A percentile compares a stretch with the other conserved stretches of the same genome.
phyloP scores from a whole-genome alignment of 2,113 vertebrate genomes.

The Phyllostomus hastatus region DNA sequence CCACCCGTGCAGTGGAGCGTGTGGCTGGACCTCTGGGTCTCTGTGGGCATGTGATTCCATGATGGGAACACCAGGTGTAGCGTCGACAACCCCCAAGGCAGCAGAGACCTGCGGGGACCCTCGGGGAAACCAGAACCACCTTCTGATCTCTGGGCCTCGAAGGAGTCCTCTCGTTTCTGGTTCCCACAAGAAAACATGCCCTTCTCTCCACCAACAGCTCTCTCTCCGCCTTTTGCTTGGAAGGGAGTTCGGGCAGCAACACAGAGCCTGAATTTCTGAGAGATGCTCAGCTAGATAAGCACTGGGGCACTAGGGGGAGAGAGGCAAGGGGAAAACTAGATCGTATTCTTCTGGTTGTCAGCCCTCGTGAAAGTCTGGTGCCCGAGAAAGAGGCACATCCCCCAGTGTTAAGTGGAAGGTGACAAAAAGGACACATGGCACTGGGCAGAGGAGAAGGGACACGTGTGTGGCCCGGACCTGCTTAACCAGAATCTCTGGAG shows the following conservation, averaged over 20 bases:
- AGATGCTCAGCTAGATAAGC: not conserved
- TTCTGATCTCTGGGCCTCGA: not conserved
- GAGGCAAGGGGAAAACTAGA: not conserved
- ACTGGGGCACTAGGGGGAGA: not conserved
- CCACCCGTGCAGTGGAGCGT: accelerated
- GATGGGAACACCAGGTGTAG: not conserved
- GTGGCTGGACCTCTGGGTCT: too few relatives aligned
- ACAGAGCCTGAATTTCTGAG: not conserved
- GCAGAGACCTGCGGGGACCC: not conserved
- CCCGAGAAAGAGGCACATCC: not conserved
- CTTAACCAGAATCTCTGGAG: not conserved
- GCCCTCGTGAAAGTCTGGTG: not conserved
- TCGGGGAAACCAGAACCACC: not conserved
- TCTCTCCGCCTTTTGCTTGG: not conserved
- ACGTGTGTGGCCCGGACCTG: too few relatives aligned
- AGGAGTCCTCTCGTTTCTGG: not conserved
- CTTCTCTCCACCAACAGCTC: not conserved
- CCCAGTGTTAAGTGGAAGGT: not conserved
- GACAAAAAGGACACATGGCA: not conserved
- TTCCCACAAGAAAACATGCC: not conserved
- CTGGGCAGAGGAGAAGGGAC: too few relatives aligned
- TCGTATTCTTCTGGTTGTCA: not conserved
- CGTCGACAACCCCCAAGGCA: accelerated
- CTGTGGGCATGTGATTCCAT: not conserved
- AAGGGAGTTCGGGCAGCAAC: not conserved